Base-by-base conservation (phyloP, 2,797 vertebrate species). In the Cirrhinus molitorella region DNA sequence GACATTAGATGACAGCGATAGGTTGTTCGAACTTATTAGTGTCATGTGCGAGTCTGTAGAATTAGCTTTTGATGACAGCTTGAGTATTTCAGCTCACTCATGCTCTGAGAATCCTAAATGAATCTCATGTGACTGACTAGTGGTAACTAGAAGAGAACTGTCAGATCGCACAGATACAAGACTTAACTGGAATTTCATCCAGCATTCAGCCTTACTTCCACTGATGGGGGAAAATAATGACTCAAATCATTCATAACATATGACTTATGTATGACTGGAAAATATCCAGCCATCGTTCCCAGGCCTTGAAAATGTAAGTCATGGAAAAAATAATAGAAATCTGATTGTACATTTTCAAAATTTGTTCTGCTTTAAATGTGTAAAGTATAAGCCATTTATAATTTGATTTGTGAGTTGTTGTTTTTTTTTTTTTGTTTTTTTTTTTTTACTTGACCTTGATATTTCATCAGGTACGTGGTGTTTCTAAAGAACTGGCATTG, bases 41-140 rank as follows among this genome's bases (percentile, higher is more conserved):
- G 23, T 47, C 59, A 45, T 78, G 40, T 71, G 63, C 55, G 61
- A 21, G 66, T 49, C 53, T 49, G 17, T 45, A 31, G 77, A 83
- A 86, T 83, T 80, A 78, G 57, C 21, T 73, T 82, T 80, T 80
- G 86, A 79, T 80, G 86, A 87, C 84, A 78, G 75, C 71, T 82
- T 67, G 25, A 84, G 45, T 77, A 73, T 68, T 47, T 34, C 34
- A 13, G 25, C n/a, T 63, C 59, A 73, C 47, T 80, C 51, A 40
- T 51, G 74, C 68, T 57, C 47, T 75, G 13, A 63, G 19, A 31
- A 65, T 45, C 55, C 61, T 57, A 71, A 61, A 63, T 63, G 28
- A 82, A n/a, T 21, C 37, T 76, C 83, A 79, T 83, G 57, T 68
- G 80, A 79, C 71, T 82, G 71, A 65, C 71, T 65, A 51, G 45